A percentile compares a stretch with the other conserved stretches of the same genome.
Evolutionary conservation across 2,797 vertebrate species (phyloP).

Genomic region (Chaunax sp.): DNA sequence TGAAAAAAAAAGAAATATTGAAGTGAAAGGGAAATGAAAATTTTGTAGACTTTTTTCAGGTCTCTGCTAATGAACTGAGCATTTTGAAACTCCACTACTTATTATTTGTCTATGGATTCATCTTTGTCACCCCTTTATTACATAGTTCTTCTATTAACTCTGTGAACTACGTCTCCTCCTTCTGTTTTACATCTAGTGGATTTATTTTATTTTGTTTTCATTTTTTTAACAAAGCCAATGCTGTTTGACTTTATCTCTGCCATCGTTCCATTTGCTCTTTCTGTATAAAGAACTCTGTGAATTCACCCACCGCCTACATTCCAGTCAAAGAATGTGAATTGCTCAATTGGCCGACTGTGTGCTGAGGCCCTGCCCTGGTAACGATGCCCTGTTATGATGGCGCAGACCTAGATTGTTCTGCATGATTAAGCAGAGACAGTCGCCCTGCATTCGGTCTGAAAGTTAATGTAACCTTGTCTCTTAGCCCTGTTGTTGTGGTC

Average conservation of each 20-base stretch:
- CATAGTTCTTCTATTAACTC: neutral
- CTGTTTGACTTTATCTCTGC: constrained; percentile 53
- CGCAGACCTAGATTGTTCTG: constrained; percentile 66
- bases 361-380: constrained; percentile 49
- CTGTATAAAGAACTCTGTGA: constrained; percentile 71
- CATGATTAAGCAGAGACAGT: constrained; percentile 57
- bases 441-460: constrained; percentile 5
- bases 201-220: neutral
- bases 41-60: too few relatives aligned
- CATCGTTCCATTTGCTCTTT: constrained; percentile 47
- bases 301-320: constrained; percentile 77
- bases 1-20: too few relatives aligned
- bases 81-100: too few relatives aligned
- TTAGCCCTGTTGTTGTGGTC: constrained; percentile 50
- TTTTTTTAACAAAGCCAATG: constrained; percentile 55
- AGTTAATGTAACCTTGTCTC: constrained; percentile 73
- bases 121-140: too few relatives aligned
- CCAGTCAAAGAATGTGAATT: constrained; percentile 71
- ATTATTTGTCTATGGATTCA: too few relatives aligned
- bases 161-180: neutral
- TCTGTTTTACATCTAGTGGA: neutral
- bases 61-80: too few relatives aligned
- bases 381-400: constrained; percentile 44
- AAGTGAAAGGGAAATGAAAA: too few relatives aligned
- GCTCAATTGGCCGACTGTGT: constrained; percentile 74